Evolutionary conservation across 2,113 vertebrate genomes (phyloP).

Genomic region (Pluvianellus socialis): DNA sequence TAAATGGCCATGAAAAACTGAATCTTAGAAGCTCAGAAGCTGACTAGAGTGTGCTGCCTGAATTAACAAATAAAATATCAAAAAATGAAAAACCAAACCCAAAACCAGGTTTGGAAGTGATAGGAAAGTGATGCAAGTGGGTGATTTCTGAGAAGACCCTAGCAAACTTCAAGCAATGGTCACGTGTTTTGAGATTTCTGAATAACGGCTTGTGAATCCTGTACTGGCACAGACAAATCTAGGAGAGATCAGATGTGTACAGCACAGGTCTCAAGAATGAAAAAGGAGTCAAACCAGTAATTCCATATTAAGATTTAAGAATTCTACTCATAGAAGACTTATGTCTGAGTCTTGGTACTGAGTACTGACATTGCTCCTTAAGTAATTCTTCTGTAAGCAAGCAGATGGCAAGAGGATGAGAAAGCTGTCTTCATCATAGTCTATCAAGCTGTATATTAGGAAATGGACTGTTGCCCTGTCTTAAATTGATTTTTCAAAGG

Average conservation of each 20-base stretch:
- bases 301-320: background rate
- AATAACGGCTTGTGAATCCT: background rate
- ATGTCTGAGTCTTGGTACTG: background rate
- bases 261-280: background rate
- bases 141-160: background rate
- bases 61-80: background rate
- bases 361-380: background rate
- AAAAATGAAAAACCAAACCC: background rate
- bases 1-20: background rate
- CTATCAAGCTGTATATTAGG: background rate
- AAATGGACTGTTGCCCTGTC: background rate
- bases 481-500: background rate
- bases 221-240: rapidly evolving
- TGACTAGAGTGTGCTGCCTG: background rate
- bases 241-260: background rate
- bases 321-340: background rate
- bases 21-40: background rate
- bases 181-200: background rate
- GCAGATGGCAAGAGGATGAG: background rate
- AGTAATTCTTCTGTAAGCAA: background rate
- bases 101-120: background rate
- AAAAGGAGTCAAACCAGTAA: background rate
- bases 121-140: rapidly evolving
- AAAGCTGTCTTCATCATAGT: background rate
- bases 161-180: background rate